Evolutionary conservation across 1,140 invertebrate genomes (phyloP), one percentile per base, ranked within the genome.

Genomic region (Mylabris phalerata): DNA sequence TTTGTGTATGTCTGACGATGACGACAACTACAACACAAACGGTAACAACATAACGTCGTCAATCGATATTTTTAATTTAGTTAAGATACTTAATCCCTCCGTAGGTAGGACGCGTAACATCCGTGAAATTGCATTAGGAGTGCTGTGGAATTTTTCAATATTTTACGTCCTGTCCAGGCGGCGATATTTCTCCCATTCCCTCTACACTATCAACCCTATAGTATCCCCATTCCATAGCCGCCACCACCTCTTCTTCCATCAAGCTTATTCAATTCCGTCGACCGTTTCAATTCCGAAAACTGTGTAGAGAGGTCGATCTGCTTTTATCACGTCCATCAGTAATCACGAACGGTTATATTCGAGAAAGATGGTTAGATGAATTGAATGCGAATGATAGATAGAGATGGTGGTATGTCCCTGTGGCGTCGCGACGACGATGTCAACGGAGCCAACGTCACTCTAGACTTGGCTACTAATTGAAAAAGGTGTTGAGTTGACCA

Each of bases 311-410:
- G 65, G 65, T 64, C 63, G 67, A 66, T 67, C 63, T 61, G 56
- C 61, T 61, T 67, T 65, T 67, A 67, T 67, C 66, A 65, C 64
- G 64, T 65, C 66, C 66, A 68, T 68, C 66, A 68, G 66, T 66
- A 68, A 68, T 68, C 66, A 64, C 51, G 55, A 62, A 55, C 60
- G 32, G 32, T 32, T 32, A 32, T 32, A 32, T 7, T 32, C 7
- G 32, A 32, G 32, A 32, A 32, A 32, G 32, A 32, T 32, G 7
- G 32, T 5, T 32, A 32, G 32, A 32, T 32, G 4, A 7, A 7
- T 32, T 32, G 32, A 32, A 5, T 4, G 32, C 4, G 32, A 4
- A 32, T 32, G 32, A 5, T 32, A 7, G 32, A 32, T 32, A 32
- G 32, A 32, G 32, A 32, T 32, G 32, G 32, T 32, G 32, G 4